Evolutionary conservation across 2,113 vertebrate genomes (phyloP).

Genomic region (Meleagris gallopavo): DNA sequence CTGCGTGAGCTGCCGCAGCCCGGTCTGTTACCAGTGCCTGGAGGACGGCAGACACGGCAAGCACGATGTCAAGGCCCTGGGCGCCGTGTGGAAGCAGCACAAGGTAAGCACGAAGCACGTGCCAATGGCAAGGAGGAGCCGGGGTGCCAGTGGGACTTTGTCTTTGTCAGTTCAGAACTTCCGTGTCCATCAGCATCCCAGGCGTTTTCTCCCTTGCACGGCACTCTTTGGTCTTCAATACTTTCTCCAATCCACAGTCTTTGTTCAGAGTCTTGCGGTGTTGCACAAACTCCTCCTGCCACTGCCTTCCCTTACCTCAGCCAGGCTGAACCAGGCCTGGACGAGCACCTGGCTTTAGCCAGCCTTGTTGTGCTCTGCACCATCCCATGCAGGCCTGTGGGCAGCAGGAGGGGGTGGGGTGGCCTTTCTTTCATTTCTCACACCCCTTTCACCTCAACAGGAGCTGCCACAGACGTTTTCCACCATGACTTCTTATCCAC

Average conservation of each 20-base stretch:
- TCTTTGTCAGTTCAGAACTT: neutral
- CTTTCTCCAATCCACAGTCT: rapidly evolving
- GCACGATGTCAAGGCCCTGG: slow-evolving; percentile 91
- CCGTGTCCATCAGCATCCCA: rapidly evolving
- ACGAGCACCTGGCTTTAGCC: neutral
- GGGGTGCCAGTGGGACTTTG: rapidly evolving
- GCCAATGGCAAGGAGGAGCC: rapidly evolving
- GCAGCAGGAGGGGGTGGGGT: rapidly evolving
- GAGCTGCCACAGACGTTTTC: neutral
- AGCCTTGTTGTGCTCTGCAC: neutral
- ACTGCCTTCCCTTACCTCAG: neutral
- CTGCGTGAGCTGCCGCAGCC: slow-evolving; percentile 88
- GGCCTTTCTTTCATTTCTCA: neutral
- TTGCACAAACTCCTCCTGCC: rapidly evolving
- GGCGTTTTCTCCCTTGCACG: neutral
- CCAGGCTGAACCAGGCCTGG: neutral
- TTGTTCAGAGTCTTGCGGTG: neutral
- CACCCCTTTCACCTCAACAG: neutral
- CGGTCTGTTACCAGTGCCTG: slow-evolving; percentile 91
- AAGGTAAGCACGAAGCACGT: slow-evolving; percentile 85
- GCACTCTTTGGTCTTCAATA: neutral
- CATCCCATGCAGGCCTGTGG: neutral
- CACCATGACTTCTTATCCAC: rapidly evolving
- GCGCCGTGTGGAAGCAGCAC: slow-evolving; percentile 95
- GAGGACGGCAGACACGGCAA: slow-evolving; percentile 90